Evolutionary conservation across 35 echinoderm and acorn worm genomes (phyloP).

Genomic region (Ophiothrix spiculata): DNA sequence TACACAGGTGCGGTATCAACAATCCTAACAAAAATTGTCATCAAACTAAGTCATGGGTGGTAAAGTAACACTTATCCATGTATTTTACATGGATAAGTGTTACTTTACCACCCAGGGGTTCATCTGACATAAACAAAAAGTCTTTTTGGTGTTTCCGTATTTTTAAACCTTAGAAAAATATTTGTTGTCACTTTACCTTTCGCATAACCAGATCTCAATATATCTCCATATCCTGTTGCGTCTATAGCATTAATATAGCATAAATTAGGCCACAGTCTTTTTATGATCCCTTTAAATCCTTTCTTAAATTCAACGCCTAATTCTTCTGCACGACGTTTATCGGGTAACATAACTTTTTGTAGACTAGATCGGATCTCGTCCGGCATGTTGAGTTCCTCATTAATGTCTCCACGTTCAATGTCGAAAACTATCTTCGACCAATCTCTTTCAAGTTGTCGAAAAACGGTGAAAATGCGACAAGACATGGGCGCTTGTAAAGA

Average conservation of each 20-base stretch:
- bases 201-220: conserved; percentile 15
- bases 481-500: not conserved
- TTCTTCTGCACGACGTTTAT: conserved; percentile 38
- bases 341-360: not conserved
- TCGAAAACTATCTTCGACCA: conserved; percentile 32
- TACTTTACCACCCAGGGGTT: no score
- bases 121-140: no score
- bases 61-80: no score
- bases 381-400: not conserved
- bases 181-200: no score
- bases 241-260: not conserved
- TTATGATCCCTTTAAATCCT: conserved; percentile 45
- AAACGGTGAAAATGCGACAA: conserved; percentile 8
- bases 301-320: conserved; percentile 45
- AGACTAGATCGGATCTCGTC: not conserved
- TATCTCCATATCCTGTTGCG: conserved; percentile 18
- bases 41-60: no score
- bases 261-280: conserved; percentile 52
- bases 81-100: no score
- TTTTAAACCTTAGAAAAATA: no score
- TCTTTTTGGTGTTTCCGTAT: no score
- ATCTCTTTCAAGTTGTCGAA: conserved; percentile 33
- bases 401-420: conserved; percentile 21
- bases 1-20: no score
- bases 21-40: no score